phyloP scores from a whole-genome alignment of 2,888 invertebrate genomes.

The Eupsilia transversa region DNA sequence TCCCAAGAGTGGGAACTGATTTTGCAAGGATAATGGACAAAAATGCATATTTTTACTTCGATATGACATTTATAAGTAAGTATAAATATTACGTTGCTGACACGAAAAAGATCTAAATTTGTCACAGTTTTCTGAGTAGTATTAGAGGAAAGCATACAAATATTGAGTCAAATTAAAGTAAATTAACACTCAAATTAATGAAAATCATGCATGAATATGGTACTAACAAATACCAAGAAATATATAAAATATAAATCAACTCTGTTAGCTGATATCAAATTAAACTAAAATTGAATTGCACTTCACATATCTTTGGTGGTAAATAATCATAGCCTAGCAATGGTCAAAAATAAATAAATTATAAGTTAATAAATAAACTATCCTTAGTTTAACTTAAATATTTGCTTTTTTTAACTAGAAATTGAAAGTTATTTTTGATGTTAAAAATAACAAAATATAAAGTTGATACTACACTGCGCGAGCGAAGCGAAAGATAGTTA shows the following conservation, averaged over 20 bases:
- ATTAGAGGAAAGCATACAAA: background rate
- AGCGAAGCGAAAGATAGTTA: conserved; percentile 36
- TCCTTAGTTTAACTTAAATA: conserved; percentile 61
- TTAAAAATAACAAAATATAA: conserved; percentile 42
- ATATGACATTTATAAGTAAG: background rate
- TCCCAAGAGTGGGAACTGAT: too few relatives aligned
- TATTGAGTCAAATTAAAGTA: background rate
- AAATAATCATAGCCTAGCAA: conserved; percentile 69
- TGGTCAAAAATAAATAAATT: conserved; percentile 69
- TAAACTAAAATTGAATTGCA: conserved; percentile 54
- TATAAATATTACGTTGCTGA: background rate
- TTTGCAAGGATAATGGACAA: too few relatives aligned
- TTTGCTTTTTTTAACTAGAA: conserved; percentile 51
- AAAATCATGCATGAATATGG: conserved; percentile 11
- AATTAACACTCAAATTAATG: conserved; percentile 1
- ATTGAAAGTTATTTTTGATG: conserved; percentile 31
- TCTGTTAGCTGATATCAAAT: background rate
- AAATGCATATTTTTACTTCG: background rate
- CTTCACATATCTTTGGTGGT: conserved; percentile 71
- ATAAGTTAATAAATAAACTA: conserved; percentile 49
- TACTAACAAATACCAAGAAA: conserved; percentile 6
- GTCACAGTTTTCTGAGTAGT: too few relatives aligned
- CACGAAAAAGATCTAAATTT: background rate
- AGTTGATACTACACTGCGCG: conserved; percentile 48
- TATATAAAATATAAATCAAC: conserved; percentile 27